phyloP scores from a whole-genome alignment of 2,888 invertebrate species.

The Drosophila maculinotata region DNA sequence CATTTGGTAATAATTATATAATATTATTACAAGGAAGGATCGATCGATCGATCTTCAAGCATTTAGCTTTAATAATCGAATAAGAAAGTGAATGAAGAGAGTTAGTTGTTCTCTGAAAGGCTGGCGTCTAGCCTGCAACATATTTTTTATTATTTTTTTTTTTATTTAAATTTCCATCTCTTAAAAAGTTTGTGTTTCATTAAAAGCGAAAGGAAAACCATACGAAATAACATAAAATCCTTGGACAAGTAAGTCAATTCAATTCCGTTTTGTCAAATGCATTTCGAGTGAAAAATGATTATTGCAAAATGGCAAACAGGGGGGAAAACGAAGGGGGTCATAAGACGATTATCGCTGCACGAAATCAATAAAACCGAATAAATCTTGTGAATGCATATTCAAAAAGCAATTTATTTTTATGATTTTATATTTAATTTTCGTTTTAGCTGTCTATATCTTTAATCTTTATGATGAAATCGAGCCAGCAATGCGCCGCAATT shows the following conservation, averaged over 20 bases:
- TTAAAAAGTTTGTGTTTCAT: too few species aligned
- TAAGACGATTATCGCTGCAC: conserved; percentile 52
- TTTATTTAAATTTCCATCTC: too few species aligned
- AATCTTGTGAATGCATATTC: conserved; percentile 43
- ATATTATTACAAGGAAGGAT: too few species aligned
- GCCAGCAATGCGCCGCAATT: conserved; percentile 63
- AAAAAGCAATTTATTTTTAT: conserved; percentile 74
- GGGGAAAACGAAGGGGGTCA: not conserved
- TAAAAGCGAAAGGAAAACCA: conserved; percentile 5
- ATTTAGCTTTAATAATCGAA: too few species aligned
- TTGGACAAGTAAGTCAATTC: not conserved
- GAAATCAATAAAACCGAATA: conserved; percentile 58
- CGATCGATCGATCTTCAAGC: too few species aligned
- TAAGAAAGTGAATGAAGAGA: too few species aligned
- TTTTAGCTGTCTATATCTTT: not conserved
- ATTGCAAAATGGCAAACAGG: not conserved
- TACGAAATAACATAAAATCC: conserved; percentile 10
- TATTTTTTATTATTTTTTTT: too few species aligned
- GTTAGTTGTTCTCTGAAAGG: too few species aligned
- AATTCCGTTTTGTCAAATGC: not conserved
- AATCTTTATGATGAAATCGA: conserved; percentile 75
- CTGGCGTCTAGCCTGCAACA: too few species aligned
- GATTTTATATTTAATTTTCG: conserved; percentile 65
- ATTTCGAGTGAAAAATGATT: conserved; percentile 34
- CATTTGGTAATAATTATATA: too few species aligned